Evolutionary conservation across 2,797 vertebrate species (phyloP).

Genomic region (Melanotaenia pygmaea): DNA sequence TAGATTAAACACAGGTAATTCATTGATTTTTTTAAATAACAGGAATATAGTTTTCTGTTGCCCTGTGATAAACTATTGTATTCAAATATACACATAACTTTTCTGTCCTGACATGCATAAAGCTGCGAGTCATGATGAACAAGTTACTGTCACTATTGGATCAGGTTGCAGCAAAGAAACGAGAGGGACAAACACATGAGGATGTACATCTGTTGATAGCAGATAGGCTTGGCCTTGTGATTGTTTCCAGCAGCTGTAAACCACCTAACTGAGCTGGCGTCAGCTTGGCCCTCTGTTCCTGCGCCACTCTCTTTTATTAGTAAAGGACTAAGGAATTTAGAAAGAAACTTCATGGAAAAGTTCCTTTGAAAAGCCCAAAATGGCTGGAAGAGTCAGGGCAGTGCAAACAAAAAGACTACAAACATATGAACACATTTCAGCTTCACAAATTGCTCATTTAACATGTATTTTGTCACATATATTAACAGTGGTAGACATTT

Average conservation of each 20-base stretch:
- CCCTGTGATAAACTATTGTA: background rate
- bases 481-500: background rate
- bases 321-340: conserved; percentile 47
- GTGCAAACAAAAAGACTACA: background rate
- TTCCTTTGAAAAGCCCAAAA: conserved; percentile 57
- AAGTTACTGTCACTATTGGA: conserved; percentile 4
- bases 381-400: conserved; percentile 42
- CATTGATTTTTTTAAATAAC: background rate
- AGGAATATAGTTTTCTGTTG: background rate
- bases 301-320: conserved; percentile 48
- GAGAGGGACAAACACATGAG: conserved; percentile 37
- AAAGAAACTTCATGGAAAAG: conserved; percentile 71
- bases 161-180: conserved; percentile 33
- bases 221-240: conserved; percentile 53
- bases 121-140: conserved; percentile 24
- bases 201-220: conserved; percentile 67
- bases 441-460: conserved; percentile 12
- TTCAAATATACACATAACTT: background rate
- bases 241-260: conserved; percentile 74
- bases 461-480: background rate
- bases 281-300: conserved; percentile 48
- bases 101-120: conserved; percentile 6
- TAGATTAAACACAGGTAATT: background rate
- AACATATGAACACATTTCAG: background rate
- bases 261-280: conserved; percentile 62